These are phyloP conservation scores for Argyresthia goedartella DNA, from an alignment of 2,888 invertebrate species.

Conservation along the genomic window DNA sequence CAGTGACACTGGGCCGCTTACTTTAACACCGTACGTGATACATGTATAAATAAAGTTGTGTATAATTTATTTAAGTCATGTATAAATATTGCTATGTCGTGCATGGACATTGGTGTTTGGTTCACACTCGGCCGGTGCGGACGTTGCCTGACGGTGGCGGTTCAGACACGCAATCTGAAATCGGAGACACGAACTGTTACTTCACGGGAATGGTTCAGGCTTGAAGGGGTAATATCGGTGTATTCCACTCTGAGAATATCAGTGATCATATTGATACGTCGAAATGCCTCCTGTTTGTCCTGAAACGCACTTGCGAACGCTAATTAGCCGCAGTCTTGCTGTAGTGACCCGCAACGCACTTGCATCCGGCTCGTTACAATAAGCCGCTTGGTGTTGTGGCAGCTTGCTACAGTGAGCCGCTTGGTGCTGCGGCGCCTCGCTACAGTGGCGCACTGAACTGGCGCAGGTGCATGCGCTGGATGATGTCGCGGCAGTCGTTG, in stretches of 20 bases:
- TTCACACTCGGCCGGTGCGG: constrained; percentile 4
- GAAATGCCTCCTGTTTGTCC: no score
- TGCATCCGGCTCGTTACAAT: constrained; percentile 95
- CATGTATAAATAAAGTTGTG: constrained; percentile 3
- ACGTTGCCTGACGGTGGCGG: not conserved
- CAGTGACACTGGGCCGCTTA: constrained; percentile 11
- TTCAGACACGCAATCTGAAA: no score
- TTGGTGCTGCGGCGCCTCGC: no score
- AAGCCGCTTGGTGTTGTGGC: no score
- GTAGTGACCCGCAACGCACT: no score
- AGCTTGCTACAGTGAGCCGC: constrained; percentile 81
- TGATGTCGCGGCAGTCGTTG: constrained; percentile 99
- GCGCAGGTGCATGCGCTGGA: constrained; percentile 99
- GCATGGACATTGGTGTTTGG: constrained; percentile 13
- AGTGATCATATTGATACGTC: no score
- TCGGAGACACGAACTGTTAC: no score
- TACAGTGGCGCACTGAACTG: constrained; percentile 94
- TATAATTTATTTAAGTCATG: constrained; percentile 14
- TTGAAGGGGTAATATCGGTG: constrained; percentile 74
- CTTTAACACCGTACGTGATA: constrained; percentile 7
- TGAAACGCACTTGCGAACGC: no score
- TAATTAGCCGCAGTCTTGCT: no score
- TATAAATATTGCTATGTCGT: constrained; percentile 23
- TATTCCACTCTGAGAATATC: no score
- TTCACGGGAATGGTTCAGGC: constrained; percentile 17